phyloP scores from a whole-genome alignment of 2,888 invertebrate species.

The Myopa tessellatipennis region DNA sequence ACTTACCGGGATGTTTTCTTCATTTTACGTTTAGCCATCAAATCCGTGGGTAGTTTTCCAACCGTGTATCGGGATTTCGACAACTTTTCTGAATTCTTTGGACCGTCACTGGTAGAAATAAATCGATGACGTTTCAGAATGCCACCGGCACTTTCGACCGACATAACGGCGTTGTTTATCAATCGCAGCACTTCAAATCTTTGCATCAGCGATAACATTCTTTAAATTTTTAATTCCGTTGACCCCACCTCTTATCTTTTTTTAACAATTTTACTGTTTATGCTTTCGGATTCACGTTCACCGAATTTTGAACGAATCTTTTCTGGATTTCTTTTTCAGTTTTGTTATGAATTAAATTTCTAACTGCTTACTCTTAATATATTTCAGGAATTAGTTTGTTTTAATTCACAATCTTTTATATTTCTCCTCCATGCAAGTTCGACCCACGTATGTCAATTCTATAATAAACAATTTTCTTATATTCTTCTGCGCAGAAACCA shows the following conservation, averaged over 20 bases:
- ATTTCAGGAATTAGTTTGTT: too few species aligned
- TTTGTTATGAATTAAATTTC: too few species aligned
- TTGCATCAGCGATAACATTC: slow-evolving; percentile 58
- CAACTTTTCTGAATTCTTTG: slow-evolving; percentile 55
- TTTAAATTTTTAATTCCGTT: too few species aligned
- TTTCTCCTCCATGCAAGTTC: not conserved
- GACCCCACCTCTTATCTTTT: too few species aligned
- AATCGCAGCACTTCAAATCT: slow-evolving; percentile 44
- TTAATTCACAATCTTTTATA: too few species aligned
- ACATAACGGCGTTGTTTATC: slow-evolving; percentile 34
- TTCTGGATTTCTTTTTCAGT: too few species aligned
- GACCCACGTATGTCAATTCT: not conserved
- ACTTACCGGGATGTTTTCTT: slow-evolving; percentile 59
- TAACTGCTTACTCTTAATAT: too few species aligned
- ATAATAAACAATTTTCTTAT: not conserved
- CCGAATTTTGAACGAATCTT: too few species aligned
- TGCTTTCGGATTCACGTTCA: too few species aligned
- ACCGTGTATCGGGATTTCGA: slow-evolving; percentile 57
- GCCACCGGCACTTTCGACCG: not conserved
- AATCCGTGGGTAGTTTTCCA: slow-evolving; percentile 57
- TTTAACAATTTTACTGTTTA: too few species aligned
- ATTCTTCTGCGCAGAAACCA: too few species aligned
- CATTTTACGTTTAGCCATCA: slow-evolving; percentile 60
- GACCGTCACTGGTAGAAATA: slow-evolving; percentile 62
- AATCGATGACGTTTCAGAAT: slow-evolving; percentile 38